Percentiles rank a stretch among this genome's conserved stretches.
These are phyloP conservation scores for Microtus ochrogaster DNA, from an alignment of 2,113 vertebrate species.

Conservation along the genomic window DNA sequence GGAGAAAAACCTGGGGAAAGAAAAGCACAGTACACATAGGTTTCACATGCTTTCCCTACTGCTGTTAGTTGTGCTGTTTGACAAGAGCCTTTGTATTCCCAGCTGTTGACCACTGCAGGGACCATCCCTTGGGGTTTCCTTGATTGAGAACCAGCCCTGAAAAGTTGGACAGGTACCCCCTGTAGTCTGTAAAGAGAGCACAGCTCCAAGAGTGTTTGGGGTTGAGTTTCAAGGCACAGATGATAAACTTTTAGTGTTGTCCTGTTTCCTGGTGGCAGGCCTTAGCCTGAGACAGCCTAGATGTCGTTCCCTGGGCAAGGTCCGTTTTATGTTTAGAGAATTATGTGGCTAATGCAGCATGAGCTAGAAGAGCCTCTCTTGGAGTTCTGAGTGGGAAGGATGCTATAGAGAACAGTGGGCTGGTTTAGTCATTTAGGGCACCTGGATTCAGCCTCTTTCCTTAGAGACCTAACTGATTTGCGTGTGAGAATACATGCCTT, in stretches of 20 bases:
- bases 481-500: not conserved
- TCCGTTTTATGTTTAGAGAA: not conserved
- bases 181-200: not conserved
- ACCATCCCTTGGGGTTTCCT: not conserved
- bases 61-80: not conserved
- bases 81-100: not conserved
- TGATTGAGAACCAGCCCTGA: not conserved
- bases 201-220: not conserved
- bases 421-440: not conserved
- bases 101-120: not conserved
- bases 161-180: not conserved
- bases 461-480: not conserved
- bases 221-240: not conserved
- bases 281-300: not conserved
- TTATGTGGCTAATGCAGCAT: fast-evolving
- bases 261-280: not conserved
- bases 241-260: not conserved
- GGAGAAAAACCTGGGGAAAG: not conserved
- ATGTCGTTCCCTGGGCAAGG: not conserved
- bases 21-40: no score
- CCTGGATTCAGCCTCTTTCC: not conserved
- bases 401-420: not conserved
- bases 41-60: not conserved
- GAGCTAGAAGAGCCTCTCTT: not conserved
- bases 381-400: not conserved